These are phyloP conservation scores for Camponotus pennsylvanicus DNA, from an alignment of 1,140 invertebrate genomes.

Conservation along the genomic window DNA sequence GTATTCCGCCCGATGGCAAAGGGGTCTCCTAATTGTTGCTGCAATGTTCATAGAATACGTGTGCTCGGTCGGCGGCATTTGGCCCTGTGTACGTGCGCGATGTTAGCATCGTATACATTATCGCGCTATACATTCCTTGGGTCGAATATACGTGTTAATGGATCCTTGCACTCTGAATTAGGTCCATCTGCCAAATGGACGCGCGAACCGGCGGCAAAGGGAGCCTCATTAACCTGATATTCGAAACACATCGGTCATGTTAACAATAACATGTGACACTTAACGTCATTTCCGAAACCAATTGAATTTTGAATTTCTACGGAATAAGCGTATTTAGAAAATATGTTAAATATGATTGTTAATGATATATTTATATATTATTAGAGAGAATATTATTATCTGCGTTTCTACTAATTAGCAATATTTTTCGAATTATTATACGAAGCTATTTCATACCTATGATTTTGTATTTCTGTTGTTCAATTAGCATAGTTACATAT, in stretches of 20 bases:
- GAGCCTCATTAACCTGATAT: conserved; percentile 65
- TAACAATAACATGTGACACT: conserved; percentile 64
- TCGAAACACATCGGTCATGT: conserved; percentile 43
- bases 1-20: conserved; percentile 60
- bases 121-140: conserved; percentile 68
- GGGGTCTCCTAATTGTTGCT: conserved; percentile 72
- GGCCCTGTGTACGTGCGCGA: conserved; percentile 52
- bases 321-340: neutral
- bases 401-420: neutral
- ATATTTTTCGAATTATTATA: neutral
- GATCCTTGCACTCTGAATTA: conserved; percentile 73
- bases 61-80: conserved; percentile 58
- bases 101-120: conserved; percentile 64
- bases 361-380: neutral
- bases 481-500: too few relatives aligned
- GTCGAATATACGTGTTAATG: conserved; percentile 75
- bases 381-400: neutral
- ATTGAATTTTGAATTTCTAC: conserved; percentile 45
- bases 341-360: neutral
- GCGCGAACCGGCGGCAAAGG: conserved; percentile 56
- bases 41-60: conserved; percentile 71
- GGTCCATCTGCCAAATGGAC: conserved; percentile 74
- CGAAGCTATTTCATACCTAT: neutral
- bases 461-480: neutral
- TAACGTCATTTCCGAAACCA: conserved; percentile 47